phyloP scores from a whole-genome alignment of 2,113 vertebrate species.

The Aegotheles bennettii region DNA sequence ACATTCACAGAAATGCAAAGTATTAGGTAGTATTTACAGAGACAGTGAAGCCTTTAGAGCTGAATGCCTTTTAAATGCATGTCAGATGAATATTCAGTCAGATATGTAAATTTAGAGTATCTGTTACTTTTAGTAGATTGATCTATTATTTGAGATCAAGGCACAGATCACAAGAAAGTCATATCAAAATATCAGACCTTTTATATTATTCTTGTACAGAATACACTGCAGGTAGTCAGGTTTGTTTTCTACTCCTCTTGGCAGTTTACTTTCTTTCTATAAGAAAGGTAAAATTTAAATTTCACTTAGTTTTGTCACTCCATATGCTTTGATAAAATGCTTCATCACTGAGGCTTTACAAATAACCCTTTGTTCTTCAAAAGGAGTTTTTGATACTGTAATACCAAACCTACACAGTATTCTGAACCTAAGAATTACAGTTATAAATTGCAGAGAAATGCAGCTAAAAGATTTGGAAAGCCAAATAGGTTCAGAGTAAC shows the following conservation, averaged over 20 bases:
- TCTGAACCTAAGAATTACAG: neutral
- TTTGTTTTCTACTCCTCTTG: neutral
- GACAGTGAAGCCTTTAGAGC: neutral
- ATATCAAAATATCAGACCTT: slow-evolving; percentile 26
- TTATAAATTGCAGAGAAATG: neutral
- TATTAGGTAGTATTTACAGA: neutral
- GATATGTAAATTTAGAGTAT: slow-evolving; percentile 12
- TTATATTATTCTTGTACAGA: neutral
- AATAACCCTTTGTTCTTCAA: neutral
- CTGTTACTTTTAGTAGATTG: slow-evolving; percentile 7
- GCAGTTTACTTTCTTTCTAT: neutral
- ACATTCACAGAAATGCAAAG: neutral
- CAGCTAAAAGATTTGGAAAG: neutral
- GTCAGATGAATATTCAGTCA: slow-evolving; percentile 43
- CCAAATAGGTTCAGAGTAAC: neutral
- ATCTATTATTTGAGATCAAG: slow-evolving; percentile 49
- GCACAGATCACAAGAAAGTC: neutral
- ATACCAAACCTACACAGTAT: neutral
- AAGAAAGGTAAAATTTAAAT: neutral
- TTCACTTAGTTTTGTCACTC: slow-evolving; percentile 7
- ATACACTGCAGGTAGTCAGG: neutral
- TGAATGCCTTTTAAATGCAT: neutral
- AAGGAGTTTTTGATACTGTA: neutral
- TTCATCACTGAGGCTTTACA: slow-evolving; percentile 2
- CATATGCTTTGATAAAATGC: neutral